A percentile compares a stretch with the other conserved stretches of the same genome.
These are phyloP conservation scores for Tuta absoluta DNA, from an alignment of 2,888 invertebrate species.

Conservation along the genomic window DNA sequence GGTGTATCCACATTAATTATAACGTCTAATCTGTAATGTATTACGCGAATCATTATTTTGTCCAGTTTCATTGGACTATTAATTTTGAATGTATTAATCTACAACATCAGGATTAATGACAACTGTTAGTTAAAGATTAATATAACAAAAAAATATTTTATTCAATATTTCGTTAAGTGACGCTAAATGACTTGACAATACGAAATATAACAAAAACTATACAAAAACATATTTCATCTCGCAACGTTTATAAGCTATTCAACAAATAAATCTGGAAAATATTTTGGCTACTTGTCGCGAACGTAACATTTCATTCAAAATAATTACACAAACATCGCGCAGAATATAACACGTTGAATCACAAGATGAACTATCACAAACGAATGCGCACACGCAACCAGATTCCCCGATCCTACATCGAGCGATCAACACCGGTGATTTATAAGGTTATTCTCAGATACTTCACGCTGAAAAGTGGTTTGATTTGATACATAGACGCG, in stretches of 20 bases:
- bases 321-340: not conserved
- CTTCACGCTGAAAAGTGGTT: slow-evolving; percentile 38
- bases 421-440: slow-evolving; percentile 33
- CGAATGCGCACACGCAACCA: slow-evolving; percentile 17
- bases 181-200: too few species aligned
- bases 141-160: too few species aligned
- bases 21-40: slow-evolving; percentile 14
- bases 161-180: too few species aligned
- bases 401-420: slow-evolving; percentile 21
- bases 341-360: slow-evolving; percentile 11
- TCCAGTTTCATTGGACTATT: not conserved
- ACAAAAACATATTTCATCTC: too few species aligned
- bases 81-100: not conserved
- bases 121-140: too few species aligned
- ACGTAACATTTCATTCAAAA: not conserved
- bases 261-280: too few species aligned
- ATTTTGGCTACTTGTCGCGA: not conserved
- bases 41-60: slow-evolving; percentile 9
- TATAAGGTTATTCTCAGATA: slow-evolving; percentile 44
- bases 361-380: slow-evolving; percentile 4
- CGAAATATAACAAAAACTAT: too few species aligned
- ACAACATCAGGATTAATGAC: not conserved
- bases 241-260: too few species aligned
- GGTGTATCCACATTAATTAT: slow-evolving; percentile 20
- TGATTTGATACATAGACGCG: slow-evolving; percentile 47